phyloP scores from a whole-genome alignment of 2,888 invertebrate species.

The Acanthosepion lycidas region DNA sequence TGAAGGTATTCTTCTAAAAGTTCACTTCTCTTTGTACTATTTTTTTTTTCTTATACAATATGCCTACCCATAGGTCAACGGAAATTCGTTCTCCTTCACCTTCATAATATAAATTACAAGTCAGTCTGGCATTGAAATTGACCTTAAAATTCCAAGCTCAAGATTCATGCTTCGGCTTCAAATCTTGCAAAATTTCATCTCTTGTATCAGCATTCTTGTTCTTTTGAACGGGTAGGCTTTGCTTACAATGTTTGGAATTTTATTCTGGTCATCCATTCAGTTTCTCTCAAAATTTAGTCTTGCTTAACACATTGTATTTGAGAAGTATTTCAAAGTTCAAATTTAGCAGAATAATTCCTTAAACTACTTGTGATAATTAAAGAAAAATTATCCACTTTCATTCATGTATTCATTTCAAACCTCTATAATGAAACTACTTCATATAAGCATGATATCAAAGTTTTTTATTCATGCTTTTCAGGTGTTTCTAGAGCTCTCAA shows the following conservation, averaged over 20 bases:
- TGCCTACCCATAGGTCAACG: background rate
- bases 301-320: background rate
- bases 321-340: background rate
- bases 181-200: background rate
- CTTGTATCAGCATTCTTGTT: background rate
- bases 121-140: background rate
- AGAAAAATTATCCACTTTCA: too few relatives aligned
- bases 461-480: too few relatives aligned
- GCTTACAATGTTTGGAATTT: background rate
- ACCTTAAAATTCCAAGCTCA: background rate
- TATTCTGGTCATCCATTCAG: background rate
- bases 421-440: too few relatives aligned
- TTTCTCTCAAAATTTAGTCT: background rate
- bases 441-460: too few relatives aligned
- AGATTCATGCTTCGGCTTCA: background rate
- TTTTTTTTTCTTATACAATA: background rate
- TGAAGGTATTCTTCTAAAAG: constrained; percentile 13
- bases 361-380: too few relatives aligned
- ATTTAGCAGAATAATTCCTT: too few relatives aligned
- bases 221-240: background rate
- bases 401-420: too few relatives aligned
- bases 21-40: background rate
- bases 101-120: background rate
- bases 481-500: too few relatives aligned
- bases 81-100: background rate